Base-by-base conservation (phyloP, 2,113 vertebrate genomes). In the Merops nubicus region DNA sequence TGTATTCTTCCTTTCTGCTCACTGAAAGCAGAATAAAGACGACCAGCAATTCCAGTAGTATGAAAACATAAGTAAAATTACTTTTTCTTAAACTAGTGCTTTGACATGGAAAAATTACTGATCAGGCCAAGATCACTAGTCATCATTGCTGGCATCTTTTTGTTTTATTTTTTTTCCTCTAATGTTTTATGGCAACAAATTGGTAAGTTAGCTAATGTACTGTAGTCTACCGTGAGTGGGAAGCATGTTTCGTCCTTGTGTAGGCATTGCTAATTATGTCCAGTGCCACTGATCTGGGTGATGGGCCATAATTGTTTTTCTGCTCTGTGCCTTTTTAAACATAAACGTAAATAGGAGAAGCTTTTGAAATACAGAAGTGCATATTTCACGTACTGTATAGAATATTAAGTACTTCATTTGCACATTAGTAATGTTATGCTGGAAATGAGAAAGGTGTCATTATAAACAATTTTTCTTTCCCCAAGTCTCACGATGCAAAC, bases 401-500 rank as follows among this genome's bases (percentile, higher is more conserved):
- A 79, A 23, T 40, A 9, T 72, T 60, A 56, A 31, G 34, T 31
- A 11, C 19, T 70, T 80, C 14, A 18, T 23, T 6, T 78, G 47
- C 13, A 4, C 72, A 15, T 78, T 60, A 59, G 38, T 74, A n/a
- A 17, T 21, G 3, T 67, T 56, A 8, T 60, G 26, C 16, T 73
- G 33, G 15, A 87, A 85, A 86, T 74, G 19, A 88, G 59, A 67
- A 12, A 50, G 78, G 3, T 43, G 22, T 70, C 50, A 51, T 78
- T 68, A 5, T 53, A 45, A 84, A 12, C 70, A 50, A 84, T 77
- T 72, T 25, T 74, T 80, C 25, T 50, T 85, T 75, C 6, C 87
- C 62, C 6, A 91, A 99, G 99, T 99, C 98, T 96, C 99, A 99
- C 13, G 88, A 98, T 83, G 99, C 98, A 3, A 99, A 88, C 90